Percentiles rank a stretch among this genome's conserved stretches.
phyloP scores from a whole-genome alignment of 2,888 invertebrate genomes.

The Hydrotaea cyrtoneurina region DNA sequence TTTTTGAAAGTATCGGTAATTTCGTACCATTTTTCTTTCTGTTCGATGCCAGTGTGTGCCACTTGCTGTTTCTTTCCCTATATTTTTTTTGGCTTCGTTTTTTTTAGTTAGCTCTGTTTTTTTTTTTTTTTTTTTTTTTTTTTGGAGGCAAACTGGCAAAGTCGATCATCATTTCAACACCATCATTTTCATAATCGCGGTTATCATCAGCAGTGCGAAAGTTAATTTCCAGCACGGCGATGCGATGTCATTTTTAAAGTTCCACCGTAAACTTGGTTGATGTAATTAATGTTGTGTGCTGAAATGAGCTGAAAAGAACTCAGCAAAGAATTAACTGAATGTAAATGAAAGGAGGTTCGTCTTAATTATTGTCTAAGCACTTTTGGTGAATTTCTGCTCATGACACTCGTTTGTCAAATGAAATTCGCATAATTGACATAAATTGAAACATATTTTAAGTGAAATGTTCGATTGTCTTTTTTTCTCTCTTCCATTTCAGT shows the following conservation, averaged over 20 bases:
- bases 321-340: background rate
- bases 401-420: constrained; percentile 13
- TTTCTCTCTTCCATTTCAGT: too few relatives aligned
- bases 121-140: background rate
- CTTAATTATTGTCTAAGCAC: background rate
- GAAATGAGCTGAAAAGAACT: too few relatives aligned
- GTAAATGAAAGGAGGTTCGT: background rate
- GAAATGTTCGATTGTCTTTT: background rate
- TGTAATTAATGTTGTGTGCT: constrained; percentile 22
- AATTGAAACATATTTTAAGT: constrained; percentile 35
- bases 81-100: too few relatives aligned
- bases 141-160: constrained; percentile 19
- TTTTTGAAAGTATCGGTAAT: too few relatives aligned
- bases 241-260: background rate
- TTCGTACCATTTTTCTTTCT: too few relatives aligned
- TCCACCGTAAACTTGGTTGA: constrained; percentile 17
- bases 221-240: constrained; percentile 24
- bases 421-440: constrained; percentile 28
- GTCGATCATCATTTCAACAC: constrained; percentile 40
- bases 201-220: constrained; percentile 13
- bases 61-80: background rate
- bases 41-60: too few relatives aligned
- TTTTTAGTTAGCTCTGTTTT: too few relatives aligned
- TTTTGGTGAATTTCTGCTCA: background rate
- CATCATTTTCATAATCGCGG: constrained; percentile 37